Evolutionary conservation across 2,113 vertebrate genomes (phyloP).

Genomic region (Melanostigma gelatinosum): DNA sequence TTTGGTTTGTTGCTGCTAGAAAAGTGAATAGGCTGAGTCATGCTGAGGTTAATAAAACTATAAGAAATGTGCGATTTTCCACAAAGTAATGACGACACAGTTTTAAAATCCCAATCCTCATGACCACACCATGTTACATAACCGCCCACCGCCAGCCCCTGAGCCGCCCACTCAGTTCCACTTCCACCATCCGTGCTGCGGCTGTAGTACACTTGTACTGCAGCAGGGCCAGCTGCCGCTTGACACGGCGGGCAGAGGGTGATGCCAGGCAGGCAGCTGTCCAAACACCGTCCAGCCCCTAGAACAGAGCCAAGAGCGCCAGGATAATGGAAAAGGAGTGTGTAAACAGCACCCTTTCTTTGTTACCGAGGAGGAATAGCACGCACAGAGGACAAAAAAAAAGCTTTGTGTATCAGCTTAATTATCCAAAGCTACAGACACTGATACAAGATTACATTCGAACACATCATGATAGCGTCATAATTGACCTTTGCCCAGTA

Average conservation of each 20-base stretch:
- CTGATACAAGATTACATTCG: neutral
- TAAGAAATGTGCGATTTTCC: neutral
- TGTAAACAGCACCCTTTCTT: conserved; percentile 61
- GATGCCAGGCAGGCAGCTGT: conserved; percentile 79
- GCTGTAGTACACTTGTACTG: conserved; percentile 47
- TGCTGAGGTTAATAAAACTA: neutral
- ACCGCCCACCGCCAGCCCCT: conserved; percentile 7
- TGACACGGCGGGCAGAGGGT: conserved; percentile 49
- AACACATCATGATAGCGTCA: neutral
- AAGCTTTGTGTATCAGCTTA: conserved; percentile 46
- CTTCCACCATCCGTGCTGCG: conserved; percentile 32
- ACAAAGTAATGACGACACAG: neutral
- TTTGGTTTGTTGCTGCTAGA: conserved; percentile 8
- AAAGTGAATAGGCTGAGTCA: neutral
- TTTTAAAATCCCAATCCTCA: conserved; percentile 12
- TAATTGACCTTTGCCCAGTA: neutral
- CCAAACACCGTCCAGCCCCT: conserved; percentile 75
- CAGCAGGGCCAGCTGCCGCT: conserved; percentile 32
- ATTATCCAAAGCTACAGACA: conserved; percentile 27
- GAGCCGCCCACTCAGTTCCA: conserved; percentile 45
- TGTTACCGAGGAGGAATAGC: conserved; percentile 64
- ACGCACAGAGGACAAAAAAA: conserved; percentile 62
- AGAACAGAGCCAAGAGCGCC: conserved; percentile 44
- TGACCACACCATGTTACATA: conserved; percentile 19
- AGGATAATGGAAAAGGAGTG: conserved; percentile 72